phyloP scores from a whole-genome alignment of 2,113 vertebrate genomes.

The Promerops cafer region DNA sequence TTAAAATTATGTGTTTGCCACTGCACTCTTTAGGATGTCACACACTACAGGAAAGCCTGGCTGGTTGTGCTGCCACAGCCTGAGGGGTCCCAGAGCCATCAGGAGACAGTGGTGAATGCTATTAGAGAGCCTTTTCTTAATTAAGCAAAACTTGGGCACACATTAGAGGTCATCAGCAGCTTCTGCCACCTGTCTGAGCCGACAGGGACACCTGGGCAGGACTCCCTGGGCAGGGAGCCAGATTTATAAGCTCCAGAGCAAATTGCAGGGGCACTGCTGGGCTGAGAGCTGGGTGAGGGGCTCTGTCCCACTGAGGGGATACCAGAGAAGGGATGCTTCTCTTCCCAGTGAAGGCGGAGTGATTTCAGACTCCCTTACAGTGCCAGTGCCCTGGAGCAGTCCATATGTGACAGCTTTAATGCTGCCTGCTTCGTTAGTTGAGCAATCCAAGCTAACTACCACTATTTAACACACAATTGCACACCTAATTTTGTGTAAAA shows the following conservation, averaged over 20 bases:
- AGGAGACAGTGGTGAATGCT: neutral
- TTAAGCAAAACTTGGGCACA: neutral
- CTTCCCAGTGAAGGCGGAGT: neutral
- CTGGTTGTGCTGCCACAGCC: neutral
- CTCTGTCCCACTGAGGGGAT: neutral
- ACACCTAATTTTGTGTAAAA: constrained; percentile 76
- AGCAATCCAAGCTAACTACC: constrained; percentile 38
- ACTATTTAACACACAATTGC: constrained; percentile 75
- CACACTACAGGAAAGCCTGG: neutral
- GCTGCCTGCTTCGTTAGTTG: constrained; percentile 62
- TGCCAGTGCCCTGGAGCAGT: constrained; percentile 38
- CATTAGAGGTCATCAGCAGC: neutral
- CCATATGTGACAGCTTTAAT: constrained; percentile 59
- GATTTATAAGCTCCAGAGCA: neutral
- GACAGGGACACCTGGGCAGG: neutral
- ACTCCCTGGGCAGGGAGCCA: neutral
- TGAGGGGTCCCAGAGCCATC: neutral
- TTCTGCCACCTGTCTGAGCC: neutral
- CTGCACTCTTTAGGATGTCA: neutral
- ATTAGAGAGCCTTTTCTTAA: neutral
- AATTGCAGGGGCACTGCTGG: neutral
- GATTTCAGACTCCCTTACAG: neutral
- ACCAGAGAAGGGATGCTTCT: neutral
- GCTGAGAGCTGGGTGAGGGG: neutral
- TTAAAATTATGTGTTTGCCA: neutral